Percentiles rank a stretch among this genome's conserved stretches.
phyloP scores from a whole-genome alignment of 2,113 vertebrate species.

The Tiliqua scincoides region DNA sequence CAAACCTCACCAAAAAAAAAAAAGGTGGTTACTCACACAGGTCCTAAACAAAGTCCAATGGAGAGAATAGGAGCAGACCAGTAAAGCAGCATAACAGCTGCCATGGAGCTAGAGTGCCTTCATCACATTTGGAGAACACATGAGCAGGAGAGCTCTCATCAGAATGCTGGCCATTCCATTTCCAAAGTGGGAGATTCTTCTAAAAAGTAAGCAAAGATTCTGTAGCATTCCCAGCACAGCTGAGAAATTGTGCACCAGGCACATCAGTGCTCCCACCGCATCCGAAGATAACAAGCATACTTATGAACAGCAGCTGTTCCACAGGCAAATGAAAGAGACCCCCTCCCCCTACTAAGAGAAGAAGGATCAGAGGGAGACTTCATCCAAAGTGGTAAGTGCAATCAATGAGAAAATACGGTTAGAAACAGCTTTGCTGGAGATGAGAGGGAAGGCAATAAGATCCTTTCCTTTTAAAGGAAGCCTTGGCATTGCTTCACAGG shows the following conservation, averaged over 20 bases:
- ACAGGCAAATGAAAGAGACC: not conserved
- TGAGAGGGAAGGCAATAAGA: conserved; percentile 1
- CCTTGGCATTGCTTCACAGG: not conserved
- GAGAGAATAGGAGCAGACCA: conserved; percentile 26
- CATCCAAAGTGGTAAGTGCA: not conserved
- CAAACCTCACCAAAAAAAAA: conserved; percentile 48
- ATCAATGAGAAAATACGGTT: conserved; percentile 5
- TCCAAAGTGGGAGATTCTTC: conserved; percentile 19
- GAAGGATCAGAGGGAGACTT: conserved; percentile 2
- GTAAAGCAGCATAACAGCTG: conserved; percentile 39
- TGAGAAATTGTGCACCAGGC: not conserved
- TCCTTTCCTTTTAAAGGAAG: not conserved
- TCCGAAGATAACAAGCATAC: conserved; percentile 38
- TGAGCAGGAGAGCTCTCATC: not conserved
- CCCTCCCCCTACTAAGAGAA: not conserved
- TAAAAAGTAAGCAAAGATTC: not conserved
- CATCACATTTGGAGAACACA: not conserved
- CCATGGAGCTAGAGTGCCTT: not conserved
- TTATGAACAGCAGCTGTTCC: conserved; percentile 9
- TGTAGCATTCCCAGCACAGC: not conserved
- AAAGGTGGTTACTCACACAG: conserved; percentile 46
- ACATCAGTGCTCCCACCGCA: not conserved
- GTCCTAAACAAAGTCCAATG: conserved; percentile 31
- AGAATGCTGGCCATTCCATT: rapidly evolving
- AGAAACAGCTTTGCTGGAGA: not conserved